phyloP scores from a whole-genome alignment of 2,888 invertebrate genomes.

The Ischnura elegans region DNA sequence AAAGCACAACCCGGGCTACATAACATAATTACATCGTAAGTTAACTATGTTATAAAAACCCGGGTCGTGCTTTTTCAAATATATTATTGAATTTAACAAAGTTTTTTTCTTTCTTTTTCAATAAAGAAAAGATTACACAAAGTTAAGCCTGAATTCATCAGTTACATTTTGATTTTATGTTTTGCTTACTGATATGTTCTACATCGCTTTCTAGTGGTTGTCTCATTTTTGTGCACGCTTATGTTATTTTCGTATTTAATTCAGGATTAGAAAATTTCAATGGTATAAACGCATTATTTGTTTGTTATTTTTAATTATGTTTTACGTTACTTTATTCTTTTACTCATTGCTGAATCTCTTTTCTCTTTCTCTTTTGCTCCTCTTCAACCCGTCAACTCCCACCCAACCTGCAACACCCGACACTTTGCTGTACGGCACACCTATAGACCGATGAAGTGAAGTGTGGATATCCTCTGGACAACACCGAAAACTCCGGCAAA shows the following conservation, averaged over 20 bases:
- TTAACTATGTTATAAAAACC: no score
- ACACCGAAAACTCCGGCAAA: neutral
- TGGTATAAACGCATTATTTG: neutral
- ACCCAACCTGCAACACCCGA: neutral
- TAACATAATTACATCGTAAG: no score
- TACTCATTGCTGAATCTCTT: conserved; percentile 43
- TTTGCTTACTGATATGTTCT: neutral
- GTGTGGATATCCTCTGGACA: neutral
- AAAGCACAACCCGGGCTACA: no score
- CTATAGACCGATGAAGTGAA: conserved; percentile 58
- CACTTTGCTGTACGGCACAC: neutral
- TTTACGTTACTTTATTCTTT: conserved; percentile 9
- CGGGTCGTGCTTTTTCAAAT: no score
- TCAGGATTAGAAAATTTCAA: no score
- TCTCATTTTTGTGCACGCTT: neutral
- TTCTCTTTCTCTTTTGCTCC: conserved; percentile 18
- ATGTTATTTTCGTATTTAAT: neutral
- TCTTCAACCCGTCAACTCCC: neutral
- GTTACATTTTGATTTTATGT: neutral
- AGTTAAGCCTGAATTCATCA: no score
- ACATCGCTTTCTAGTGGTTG: neutral
- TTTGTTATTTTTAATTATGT: conserved; percentile 48
- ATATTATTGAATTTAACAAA: no score
- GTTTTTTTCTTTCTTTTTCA: no score
- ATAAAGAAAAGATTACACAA: no score